Base-by-base conservation (phyloP, 37 sponge, comb jelly and placozoan species). In the Ephydatia muelleri region DNA sequence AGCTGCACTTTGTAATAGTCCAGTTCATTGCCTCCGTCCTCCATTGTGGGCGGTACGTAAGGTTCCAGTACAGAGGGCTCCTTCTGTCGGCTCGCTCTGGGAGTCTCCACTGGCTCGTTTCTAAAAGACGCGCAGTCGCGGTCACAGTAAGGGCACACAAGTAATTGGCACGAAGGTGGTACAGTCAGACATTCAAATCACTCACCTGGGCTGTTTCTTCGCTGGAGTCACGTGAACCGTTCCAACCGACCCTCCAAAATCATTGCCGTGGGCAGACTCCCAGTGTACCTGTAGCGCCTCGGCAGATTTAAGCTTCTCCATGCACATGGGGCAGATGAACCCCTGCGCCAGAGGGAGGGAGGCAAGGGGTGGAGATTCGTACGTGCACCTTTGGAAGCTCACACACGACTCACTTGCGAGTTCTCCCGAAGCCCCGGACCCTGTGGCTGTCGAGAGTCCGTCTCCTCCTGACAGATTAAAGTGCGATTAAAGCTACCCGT, bases 251-350 rank as follows among this genome's bases (percentile, higher is more conserved):
- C 68, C 39, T 5, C 28, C 66, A 65, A 43, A 27, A 16, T 33
- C 83, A 21, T 21, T 65, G 37, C 70, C 68, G 87, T 94, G 94
- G 13, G 80, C 85, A 3, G 80, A 87, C 38, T 94, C 94, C 85
- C 85, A 94, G 70, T 94, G 94, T 1, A 77, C 80, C 79, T 94
- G 94, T 21, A 94, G 88, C 16, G 82, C 91, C 26, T 87, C 91
- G 1, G 87, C 83, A 27, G 84, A 86, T 8, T 80, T 68, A 67
- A 90, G 81, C n/a, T 81, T 78, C 80, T 82, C 90, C 91, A 94
- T 94, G 84, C 94, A 94, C 26, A 84, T 73, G 35, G 94, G 94
- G 74, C 94, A 94, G 67, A 94, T 94, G 79, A 89, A 94, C 0
- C 94, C 94, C 81, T 94, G 68, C 28, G 80, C 67, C 13, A 13